These are phyloP conservation scores for Toxotes chatareus DNA, from an alignment of 2,113 vertebrate species.

Conservation along the genomic window DNA sequence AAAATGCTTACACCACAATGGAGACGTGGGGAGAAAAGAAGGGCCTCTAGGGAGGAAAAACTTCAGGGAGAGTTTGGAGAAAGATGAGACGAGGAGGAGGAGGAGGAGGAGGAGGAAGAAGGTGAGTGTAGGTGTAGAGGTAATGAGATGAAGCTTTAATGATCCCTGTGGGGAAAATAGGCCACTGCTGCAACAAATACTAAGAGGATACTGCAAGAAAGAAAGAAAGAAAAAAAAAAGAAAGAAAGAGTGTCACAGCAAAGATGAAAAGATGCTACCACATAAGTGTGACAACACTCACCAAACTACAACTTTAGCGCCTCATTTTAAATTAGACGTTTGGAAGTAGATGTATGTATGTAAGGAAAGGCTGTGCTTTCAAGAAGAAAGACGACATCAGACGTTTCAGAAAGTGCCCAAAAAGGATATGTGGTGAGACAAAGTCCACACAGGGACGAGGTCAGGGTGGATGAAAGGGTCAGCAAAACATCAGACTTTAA, in stretches of 20 bases:
- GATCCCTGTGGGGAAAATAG: slow-evolving; percentile 76
- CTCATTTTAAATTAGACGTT: not conserved
- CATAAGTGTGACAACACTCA: not conserved
- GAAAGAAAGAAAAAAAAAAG: not conserved
- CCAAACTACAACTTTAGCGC: not conserved
- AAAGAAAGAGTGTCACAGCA: not conserved
- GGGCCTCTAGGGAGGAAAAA: slow-evolving; percentile 69
- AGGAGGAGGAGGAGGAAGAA: slow-evolving; percentile 49
- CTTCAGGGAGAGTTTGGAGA: slow-evolving; percentile 71
- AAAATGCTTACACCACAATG: slow-evolving; percentile 72
- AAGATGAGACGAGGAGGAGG: slow-evolving; percentile 62
- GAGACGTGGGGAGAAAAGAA: slow-evolving; percentile 46
- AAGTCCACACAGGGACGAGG: too few relatives aligned
- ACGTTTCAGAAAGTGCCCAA: too few relatives aligned
- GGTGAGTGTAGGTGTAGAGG: slow-evolving; percentile 73
- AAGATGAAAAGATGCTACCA: not conserved
- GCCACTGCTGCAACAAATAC: slow-evolving; percentile 64
- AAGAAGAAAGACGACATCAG: too few relatives aligned
- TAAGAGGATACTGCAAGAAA: slow-evolving; percentile 13
- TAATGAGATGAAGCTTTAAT: slow-evolving; percentile 75
- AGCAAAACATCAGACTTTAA: too few relatives aligned
- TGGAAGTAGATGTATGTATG: too few relatives aligned
- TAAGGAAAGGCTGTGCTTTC: too few relatives aligned
- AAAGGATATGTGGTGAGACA: too few relatives aligned
- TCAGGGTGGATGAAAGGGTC: too few relatives aligned